Conservation (phyloP, 2,797 vertebrate species). For the Melanotaenia parkinsoni region DNA sequence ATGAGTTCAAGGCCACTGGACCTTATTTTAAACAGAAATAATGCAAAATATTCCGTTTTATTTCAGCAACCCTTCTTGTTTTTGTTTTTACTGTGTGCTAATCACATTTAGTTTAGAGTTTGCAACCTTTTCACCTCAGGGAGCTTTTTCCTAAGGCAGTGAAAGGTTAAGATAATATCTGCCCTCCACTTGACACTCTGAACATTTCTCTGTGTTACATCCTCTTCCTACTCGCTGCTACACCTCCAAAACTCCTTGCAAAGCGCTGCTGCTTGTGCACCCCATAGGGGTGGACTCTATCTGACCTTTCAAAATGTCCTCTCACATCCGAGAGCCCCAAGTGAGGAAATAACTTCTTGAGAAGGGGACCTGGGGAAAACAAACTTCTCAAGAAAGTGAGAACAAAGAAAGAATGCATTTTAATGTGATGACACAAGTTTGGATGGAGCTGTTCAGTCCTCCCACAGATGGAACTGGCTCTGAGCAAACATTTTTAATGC, state of each 20-base stretch:
- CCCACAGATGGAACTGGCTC: conserved; percentile 1
- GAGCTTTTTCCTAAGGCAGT: conserved; percentile 15
- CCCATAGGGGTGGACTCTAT: conserved; percentile 1
- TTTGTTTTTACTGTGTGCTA: background rate
- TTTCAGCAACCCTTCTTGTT: background rate
- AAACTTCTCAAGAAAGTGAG: conserved; percentile 22
- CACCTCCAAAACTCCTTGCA: conserved; percentile 14
- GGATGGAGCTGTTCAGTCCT: conserved; percentile 22
- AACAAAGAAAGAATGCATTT: conserved; percentile 16
- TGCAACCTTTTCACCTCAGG: conserved; percentile 30
- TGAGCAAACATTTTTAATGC: conserved; percentile 21
- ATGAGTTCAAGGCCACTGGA: background rate
- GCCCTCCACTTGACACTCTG: conserved; percentile 36
- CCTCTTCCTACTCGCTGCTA: conserved; percentile 21
- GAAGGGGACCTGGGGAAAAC: conserved; percentile 9
- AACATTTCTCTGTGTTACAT: conserved; percentile 19
- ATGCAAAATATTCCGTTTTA: background rate
- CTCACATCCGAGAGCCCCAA: conserved; percentile 18
- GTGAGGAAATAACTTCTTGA: conserved; percentile 30
- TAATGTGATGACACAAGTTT: conserved; percentile 29
- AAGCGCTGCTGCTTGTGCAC: conserved; percentile 25
- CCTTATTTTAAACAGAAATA: conserved; percentile 8
- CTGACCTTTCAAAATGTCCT: conserved; percentile 37
- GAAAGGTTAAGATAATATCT: conserved; percentile 52
- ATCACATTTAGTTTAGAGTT: conserved; percentile 21